Evolutionary conservation across 2,113 vertebrate genomes (phyloP), one percentile per base, ranked within the genome.

Genomic region (Dasyornis broadbenti): DNA sequence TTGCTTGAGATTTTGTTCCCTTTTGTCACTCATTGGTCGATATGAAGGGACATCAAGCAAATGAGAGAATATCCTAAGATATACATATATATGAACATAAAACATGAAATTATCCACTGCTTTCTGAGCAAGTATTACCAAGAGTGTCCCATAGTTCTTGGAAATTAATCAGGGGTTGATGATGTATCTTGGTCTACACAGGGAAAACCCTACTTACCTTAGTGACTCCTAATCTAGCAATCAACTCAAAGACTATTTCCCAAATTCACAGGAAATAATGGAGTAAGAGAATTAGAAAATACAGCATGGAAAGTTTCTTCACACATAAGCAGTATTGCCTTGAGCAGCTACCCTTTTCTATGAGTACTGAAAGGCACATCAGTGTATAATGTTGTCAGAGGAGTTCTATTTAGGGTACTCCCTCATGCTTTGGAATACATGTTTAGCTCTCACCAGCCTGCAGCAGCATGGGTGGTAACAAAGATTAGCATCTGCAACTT

Each of bases 321-420:
- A 65, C 45, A 39, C 11, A 21, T 47, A 49, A 49, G 7, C 69
- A 44, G 20, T 21, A 73, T 39, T 65, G 70, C 14, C 37, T 63
- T 80, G 50, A 90, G 57, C 81, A 73, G 54, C 82, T 97, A 87
- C 75, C 75, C 42, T 92, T 92, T 87, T 90, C 66, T 79, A 5
- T 54, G 70, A n/a, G 37, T 63, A 77, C 15, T 60, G 82, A 90
- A 95, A 95, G 66, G 80, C 56, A 52, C 22, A 91, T 77, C 66
- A 84, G 59, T 7, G 30, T 89, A 45, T 76, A 82, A 69, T 56
- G 26, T 47, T 89, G 77, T 91, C 78, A 91, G 66, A 94, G 68
- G 63, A 82, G 82, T 77, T 94, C 80, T 91, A 94, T 94, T 95
- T 94, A 96, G 89, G 81, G 52, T 85, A 70, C 53, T 92, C 69